A percentile compares a stretch with the other conserved stretches of the same genome.
These are phyloP conservation scores for Pseudonaja textilis DNA, from an alignment of 2,113 vertebrate genomes.

Conservation along the genomic window DNA sequence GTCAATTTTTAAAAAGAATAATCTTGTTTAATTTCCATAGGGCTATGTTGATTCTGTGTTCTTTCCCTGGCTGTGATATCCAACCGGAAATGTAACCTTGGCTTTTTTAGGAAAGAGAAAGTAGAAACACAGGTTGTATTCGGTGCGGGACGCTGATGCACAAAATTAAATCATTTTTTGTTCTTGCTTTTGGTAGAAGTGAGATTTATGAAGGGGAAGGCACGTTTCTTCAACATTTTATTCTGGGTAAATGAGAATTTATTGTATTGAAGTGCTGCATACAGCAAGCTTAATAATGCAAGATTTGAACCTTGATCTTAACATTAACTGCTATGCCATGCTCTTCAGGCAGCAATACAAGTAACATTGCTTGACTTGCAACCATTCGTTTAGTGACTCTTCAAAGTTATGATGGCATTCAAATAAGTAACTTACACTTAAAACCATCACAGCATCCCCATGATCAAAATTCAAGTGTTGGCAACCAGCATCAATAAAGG, in stretches of 20 bases:
- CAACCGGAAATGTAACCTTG: conserved; percentile 30
- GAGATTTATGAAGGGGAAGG: neutral
- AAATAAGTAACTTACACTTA: too few species aligned
- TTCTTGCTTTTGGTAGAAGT: neutral
- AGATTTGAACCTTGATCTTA: neutral
- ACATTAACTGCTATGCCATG: too few species aligned
- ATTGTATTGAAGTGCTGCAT: neutral
- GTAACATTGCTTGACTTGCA: too few species aligned
- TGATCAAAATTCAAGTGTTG: too few species aligned
- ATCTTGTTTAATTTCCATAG: conserved; percentile 46
- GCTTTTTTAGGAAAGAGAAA: neutral
- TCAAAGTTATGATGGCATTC: too few species aligned
- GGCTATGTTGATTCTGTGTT: neutral
- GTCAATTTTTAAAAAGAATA: conserved; percentile 15
- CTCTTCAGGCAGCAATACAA: too few species aligned
- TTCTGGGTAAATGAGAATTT: neutral
- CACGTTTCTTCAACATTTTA: neutral
- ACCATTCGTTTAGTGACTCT: too few species aligned
- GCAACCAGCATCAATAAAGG: too few species aligned
- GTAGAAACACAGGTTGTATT: neutral
- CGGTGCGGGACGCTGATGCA: too few species aligned
- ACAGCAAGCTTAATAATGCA: too few species aligned
- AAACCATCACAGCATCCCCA: too few species aligned
- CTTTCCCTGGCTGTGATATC: neutral
- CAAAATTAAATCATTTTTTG: neutral